Evolutionary conservation across 64 coral and sea anemone genomes (phyloP), one percentile per base, ranked within the genome.

Genomic region (Platygyra sinensis): DNA sequence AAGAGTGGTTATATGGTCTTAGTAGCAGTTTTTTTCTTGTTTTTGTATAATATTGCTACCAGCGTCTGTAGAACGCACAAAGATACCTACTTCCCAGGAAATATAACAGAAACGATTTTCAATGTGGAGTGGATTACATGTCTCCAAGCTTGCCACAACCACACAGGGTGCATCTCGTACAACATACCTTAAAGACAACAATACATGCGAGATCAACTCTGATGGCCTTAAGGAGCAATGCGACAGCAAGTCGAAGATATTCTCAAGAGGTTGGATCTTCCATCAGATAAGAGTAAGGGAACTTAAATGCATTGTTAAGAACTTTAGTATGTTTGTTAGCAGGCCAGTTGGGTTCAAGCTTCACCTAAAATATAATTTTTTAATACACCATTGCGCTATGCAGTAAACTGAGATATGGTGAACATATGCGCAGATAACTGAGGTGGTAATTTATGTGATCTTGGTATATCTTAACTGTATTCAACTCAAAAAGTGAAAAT

Each of bases 271-370:
- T 13, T 85, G 81, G 81, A 71, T 52, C 2, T 85, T 71, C 22
- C 81, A 85, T 28, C 62, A 85, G 62, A 71, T 85, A 72, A 85
- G 81, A 38, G 81, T 85, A 51, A 85, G 81, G 1, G 38, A 46
- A 16, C 10, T 83, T 10, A 22, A 24, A 67, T 3, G 13, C 0
- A 60, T 60, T 80, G 29, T 60, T 50, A 3, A 10, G 24, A 69
- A 27, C 10, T 69, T 69, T n/a, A 46, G 42, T 29, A 1, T 5
- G 6, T 27, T 69, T 3, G 4, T 8, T 9, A 8, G 13, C 52
- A 57, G 54, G 10, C 15, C 15, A 57, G 54, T 57, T 57, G 15
- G 11, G 54, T 13, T 11, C 10, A 69, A 25, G 6, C 65, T 29
- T 69, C 22, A n/a, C 0, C 22, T 24, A 28, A 69, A 67, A 25